phyloP scores from a whole-genome alignment of 2,797 vertebrate genomes.

The Scyliorhinus canicula region DNA sequence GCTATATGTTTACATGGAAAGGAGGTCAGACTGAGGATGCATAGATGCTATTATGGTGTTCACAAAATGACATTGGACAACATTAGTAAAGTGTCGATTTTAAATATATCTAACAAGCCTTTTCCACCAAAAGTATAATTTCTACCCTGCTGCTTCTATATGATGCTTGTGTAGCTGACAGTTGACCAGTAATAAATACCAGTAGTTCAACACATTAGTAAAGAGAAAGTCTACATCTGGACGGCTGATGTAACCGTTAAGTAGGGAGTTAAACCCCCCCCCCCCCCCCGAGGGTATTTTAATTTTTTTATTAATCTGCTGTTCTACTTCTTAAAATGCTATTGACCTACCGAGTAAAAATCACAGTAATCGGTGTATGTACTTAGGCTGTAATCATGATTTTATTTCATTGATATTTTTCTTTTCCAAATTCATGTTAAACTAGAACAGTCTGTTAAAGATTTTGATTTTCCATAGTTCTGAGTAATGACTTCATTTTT shows the following conservation, averaged over 20 bases:
- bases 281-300: not conserved
- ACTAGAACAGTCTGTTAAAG: not conserved
- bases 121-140: not conserved
- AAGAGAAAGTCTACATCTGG: not conserved
- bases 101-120: not conserved
- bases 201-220: not conserved
- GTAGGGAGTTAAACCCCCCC: not conserved
- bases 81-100: not conserved
- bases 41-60: not conserved
- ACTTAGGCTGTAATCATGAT: not conserved
- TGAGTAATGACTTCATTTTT: not conserved
- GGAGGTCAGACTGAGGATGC: conserved; percentile 65
- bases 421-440: not conserved
- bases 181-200: not conserved
- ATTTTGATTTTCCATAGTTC: not conserved
- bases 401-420: not conserved
- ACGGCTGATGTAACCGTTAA: not conserved
- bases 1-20: conserved; percentile 76
- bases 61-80: not conserved
- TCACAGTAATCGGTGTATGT: not conserved
- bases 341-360: not conserved
- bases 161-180: not conserved
- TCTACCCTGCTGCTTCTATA: not conserved
- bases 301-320: not conserved
- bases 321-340: not conserved